phyloP scores from a whole-genome alignment of 2,888 invertebrate genomes.

The Antheraea yamamai region DNA sequence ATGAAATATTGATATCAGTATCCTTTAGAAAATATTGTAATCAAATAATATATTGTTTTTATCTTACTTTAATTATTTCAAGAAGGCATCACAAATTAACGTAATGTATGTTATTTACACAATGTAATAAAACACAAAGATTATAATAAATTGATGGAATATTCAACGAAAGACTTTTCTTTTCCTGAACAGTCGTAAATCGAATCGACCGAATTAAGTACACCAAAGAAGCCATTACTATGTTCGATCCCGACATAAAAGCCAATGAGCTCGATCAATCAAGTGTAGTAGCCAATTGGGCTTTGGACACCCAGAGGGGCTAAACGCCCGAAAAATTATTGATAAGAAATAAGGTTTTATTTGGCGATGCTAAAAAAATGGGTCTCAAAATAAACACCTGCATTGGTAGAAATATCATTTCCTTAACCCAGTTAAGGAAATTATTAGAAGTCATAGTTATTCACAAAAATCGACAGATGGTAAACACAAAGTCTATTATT shows the following conservation, averaged over 20 bases:
- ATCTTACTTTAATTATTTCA: neutral
- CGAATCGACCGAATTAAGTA: constrained; percentile 19
- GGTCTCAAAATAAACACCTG: neutral
- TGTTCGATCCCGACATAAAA: constrained; percentile 19
- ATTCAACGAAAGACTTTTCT: constrained; percentile 6
- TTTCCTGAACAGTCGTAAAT: constrained; percentile 17
- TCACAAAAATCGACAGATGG: neutral
- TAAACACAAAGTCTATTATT: neutral
- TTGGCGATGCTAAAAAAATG: neutral
- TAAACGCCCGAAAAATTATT: neutral
- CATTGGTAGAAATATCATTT: neutral
- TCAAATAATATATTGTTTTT: neutral
- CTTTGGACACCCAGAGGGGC: neutral
- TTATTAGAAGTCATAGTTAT: neutral
- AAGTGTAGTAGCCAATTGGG: constrained; percentile 15
- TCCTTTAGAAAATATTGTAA: neutral
- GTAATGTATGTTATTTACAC: constrained; percentile 11
- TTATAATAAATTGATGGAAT: constrained; percentile 9
- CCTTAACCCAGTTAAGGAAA: neutral
- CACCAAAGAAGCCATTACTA: constrained; percentile 15
- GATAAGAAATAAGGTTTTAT: neutral
- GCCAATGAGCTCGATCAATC: constrained; percentile 20
- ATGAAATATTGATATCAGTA: neutral
- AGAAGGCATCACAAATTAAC: constrained; percentile 4
- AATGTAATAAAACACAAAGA: constrained; percentile 3